Evolutionary conservation across 2,888 invertebrate genomes (phyloP).

Genomic region (Pedicia rivosa): DNA sequence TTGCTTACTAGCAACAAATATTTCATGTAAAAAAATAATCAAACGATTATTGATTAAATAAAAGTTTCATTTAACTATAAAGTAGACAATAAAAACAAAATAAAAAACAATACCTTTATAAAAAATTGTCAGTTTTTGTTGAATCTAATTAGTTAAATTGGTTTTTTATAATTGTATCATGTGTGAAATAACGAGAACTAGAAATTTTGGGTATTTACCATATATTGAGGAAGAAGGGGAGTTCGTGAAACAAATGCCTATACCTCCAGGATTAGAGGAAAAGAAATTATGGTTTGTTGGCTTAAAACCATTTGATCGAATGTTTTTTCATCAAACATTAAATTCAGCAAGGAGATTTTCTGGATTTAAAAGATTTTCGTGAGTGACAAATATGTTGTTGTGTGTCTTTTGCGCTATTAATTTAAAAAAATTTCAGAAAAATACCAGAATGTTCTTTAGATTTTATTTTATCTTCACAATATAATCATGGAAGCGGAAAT

Average conservation of each 20-base stretch:
- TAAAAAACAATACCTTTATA: too few species aligned
- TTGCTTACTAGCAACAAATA: too few species aligned
- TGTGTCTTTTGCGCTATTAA: not conserved
- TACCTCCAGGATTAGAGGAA: slow-evolving; percentile 11
- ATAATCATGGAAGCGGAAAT: slow-evolving; percentile 49
- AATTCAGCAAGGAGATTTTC: slow-evolving; percentile 34
- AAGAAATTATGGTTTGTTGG: slow-evolving; percentile 25
- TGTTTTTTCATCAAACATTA: slow-evolving; percentile 37
- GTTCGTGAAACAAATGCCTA: slow-evolving; percentile 27
- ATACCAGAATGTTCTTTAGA: slow-evolving; percentile 53
- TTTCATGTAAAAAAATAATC: too few species aligned
- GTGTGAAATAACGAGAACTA: slow-evolving; percentile 15
- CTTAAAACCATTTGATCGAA: slow-evolving; percentile 29
- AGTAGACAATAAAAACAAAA: too few species aligned
- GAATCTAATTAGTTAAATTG: too few species aligned
- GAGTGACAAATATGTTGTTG: not conserved
- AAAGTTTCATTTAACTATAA: too few species aligned
- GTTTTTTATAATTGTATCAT: too few species aligned
- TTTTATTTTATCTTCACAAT: slow-evolving; percentile 45
- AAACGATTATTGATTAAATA: too few species aligned
- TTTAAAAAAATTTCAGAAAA: not conserved
- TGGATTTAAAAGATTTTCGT: slow-evolving; percentile 22
- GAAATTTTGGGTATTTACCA: slow-evolving; percentile 26
- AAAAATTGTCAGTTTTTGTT: too few species aligned
- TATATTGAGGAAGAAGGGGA: slow-evolving; percentile 32